Base-by-base conservation (phyloP, 2,888 invertebrate species). In the Thalpophila matura region DNA sequence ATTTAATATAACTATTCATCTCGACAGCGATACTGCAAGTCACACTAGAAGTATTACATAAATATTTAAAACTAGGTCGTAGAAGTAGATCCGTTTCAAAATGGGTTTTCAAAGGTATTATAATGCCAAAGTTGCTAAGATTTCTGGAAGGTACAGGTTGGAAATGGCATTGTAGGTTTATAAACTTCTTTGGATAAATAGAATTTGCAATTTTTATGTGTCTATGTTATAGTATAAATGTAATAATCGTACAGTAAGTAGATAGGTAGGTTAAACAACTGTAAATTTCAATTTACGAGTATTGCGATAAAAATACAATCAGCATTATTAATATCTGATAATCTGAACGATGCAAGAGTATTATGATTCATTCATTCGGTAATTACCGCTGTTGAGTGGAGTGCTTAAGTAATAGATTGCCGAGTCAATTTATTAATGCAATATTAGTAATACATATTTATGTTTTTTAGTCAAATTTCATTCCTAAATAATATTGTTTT, bases 401-500 rank as follows among this genome's bases (percentile, higher is more conserved):
- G 37, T 62, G 51, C 37, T 54, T 66, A 55, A 59, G 38, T 64
- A 51, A 61, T 65, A 57, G 27, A 76, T 78, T 65, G 55, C 53
- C 24, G 10, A 62, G 56, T 54, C 47, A 60, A 57, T 69, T 60
- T 72, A 40, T 69, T 42, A 47, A 69, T 70, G 77, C 69, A 79
- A 70, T 77, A 70, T 68, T 67, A 65, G 62, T 72, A 72, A 68
- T 57, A n/a, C n/a, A n/a, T n/a, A 45, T 73, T 68, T 70, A 65
- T 64, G 61, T 62, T 68, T 66, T 59, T 67, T 78, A 74, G 64
- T 64, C 58, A 68, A 71, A 61, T 60, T 74, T 73, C 74, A 80
- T 79, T 82, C 84, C 84, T 77, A 77, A n/a, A n/a, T n/a, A n/a
- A n/a, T n/a, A 68, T 75, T 67, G 50, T 74, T 81, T 31, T 14